Evolutionary conservation across 2,888 invertebrate genomes (phyloP).

Genomic region (Blera fallax): DNA sequence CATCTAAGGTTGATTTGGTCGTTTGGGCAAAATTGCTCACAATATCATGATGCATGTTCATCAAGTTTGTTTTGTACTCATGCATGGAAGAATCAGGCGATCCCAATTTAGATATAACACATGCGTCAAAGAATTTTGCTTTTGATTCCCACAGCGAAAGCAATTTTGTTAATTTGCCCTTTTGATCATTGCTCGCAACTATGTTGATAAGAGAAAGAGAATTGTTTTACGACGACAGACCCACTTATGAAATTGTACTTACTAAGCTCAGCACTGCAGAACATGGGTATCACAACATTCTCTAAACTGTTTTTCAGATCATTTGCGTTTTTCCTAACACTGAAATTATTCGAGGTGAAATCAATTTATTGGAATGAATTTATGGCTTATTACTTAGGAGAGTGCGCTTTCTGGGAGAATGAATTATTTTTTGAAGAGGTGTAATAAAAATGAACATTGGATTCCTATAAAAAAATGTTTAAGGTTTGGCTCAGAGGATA

Average conservation of each 20-base stretch:
- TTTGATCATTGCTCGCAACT: constrained; percentile 93
- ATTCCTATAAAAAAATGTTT: too few relatives aligned
- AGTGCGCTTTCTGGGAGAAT: background rate
- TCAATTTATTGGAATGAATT: constrained; percentile 9
- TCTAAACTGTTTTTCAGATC: constrained; percentile 96
- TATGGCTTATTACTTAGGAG: background rate
- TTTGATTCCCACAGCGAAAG: constrained; percentile 98
- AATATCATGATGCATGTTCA: constrained; percentile 90
- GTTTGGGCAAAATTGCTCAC: constrained; percentile 89
- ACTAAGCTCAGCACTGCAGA: constrained; percentile 91
- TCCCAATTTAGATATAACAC: constrained; percentile 92
- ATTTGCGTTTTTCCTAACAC: constrained; percentile 97
- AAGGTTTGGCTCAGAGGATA: too few relatives aligned
- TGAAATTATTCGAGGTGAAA: constrained; percentile 82
- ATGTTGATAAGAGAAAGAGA: constrained; percentile 79
- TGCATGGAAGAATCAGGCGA: constrained; percentile 94
- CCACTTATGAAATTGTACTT: background rate
- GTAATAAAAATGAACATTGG: too few relatives aligned
- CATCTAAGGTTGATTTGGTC: constrained; percentile 92
- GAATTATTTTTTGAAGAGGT: background rate
- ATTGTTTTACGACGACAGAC: background rate
- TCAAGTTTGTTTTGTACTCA: constrained; percentile 92
- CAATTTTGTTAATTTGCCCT: constrained; percentile 95
- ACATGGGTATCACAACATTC: constrained; percentile 98
- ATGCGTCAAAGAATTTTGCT: constrained; percentile 91